phyloP scores from a whole-genome alignment of 2,797 vertebrate species.

The Acomys russatus region DNA sequence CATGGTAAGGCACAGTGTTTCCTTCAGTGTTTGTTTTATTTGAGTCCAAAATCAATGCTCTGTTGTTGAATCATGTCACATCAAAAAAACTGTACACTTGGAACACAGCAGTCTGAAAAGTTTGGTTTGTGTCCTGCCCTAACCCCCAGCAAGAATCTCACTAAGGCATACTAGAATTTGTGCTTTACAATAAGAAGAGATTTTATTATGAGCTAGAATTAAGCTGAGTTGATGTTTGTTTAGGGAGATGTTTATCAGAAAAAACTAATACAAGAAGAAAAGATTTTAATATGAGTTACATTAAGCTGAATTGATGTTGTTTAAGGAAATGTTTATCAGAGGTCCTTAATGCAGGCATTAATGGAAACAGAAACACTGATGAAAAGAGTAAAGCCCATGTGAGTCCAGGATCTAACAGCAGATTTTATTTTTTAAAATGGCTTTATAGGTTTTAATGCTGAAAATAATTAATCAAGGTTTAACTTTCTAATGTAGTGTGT shows the following conservation, averaged over 20 bases:
- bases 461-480: background rate
- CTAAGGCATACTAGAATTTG: background rate
- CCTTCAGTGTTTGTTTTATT: background rate
- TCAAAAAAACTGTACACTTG: background rate
- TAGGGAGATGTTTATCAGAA: background rate
- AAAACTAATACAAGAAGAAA: background rate
- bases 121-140: background rate
- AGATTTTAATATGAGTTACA: no score
- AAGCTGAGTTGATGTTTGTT: background rate
- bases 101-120: background rate
- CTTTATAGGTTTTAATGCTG: background rate
- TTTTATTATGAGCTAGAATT: background rate
- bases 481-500: background rate
- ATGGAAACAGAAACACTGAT: background rate
- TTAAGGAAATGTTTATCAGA: background rate
- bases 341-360: background rate
- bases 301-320: background rate
- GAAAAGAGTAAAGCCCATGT: background rate
- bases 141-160: background rate
- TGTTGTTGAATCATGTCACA: background rate
- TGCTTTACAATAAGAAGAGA: background rate
- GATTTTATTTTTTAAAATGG: background rate
- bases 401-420: background rate
- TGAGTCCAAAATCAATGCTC: no score
- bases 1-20: background rate